These are phyloP conservation scores for Colletes latitarsis DNA, from an alignment of 1,140 invertebrate genomes.

Conservation along the genomic window DNA sequence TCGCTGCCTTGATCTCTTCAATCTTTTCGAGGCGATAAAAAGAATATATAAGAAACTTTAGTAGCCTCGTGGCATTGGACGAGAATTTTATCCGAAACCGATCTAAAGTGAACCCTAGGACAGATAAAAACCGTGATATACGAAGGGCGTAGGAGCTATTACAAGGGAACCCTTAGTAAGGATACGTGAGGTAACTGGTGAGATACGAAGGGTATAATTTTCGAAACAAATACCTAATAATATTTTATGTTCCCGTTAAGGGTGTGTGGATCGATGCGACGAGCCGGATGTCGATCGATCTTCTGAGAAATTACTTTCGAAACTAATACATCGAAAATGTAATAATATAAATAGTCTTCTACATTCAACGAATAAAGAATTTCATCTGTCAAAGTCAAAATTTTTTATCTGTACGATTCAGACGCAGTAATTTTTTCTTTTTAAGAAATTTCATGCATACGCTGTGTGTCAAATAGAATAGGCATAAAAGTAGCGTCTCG, in stretches of 20 bases:
- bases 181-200: neutral
- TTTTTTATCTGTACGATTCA: too few relatives aligned
- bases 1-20: neutral
- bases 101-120: neutral
- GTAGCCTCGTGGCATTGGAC: neutral
- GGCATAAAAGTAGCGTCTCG: too few relatives aligned
- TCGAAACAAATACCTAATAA: slow-evolving; percentile 10
- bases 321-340: too few relatives aligned
- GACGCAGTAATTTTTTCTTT: too few relatives aligned
- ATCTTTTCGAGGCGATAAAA: slow-evolving; percentile 12
- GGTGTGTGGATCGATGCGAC: neutral
- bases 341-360: too few relatives aligned
- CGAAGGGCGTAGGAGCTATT: neutral
- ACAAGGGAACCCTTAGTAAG: neutral
- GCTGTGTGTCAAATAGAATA: too few relatives aligned
- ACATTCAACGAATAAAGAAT: too few relatives aligned
- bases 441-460: too few relatives aligned
- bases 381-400: too few relatives aligned
- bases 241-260: neutral
- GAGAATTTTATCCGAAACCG: neutral
- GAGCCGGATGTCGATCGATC: neutral
- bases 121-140: slow-evolving; percentile 8
- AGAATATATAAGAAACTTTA: neutral
- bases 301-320: too few relatives aligned
- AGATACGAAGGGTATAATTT: slow-evolving; percentile 16